phyloP scores from a whole-genome alignment of 2,797 vertebrate species.

The Paratrypauchen microcephalus region DNA sequence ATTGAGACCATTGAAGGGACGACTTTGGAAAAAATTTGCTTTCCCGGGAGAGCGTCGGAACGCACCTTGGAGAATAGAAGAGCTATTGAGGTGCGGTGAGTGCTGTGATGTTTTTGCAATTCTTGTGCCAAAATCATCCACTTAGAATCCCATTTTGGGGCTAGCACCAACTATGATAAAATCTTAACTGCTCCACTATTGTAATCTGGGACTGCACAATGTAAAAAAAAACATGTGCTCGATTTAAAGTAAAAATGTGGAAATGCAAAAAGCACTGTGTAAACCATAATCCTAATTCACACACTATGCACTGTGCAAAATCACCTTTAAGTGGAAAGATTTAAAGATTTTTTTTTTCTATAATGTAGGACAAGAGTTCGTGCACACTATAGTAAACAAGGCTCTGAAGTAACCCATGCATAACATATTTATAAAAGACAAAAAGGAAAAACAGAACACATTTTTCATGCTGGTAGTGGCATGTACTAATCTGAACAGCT shows the following conservation, averaged over 20 bases:
- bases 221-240: constrained; percentile 42
- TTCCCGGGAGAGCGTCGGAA: constrained; percentile 57
- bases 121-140: constrained; percentile 51
- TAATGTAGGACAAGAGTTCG: constrained; percentile 47
- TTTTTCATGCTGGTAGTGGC: constrained; percentile 36
- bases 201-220: constrained; percentile 34
- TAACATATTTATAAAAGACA: constrained; percentile 50
- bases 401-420: constrained; percentile 63
- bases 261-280: constrained; percentile 38
- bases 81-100: constrained; percentile 43
- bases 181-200: constrained; percentile 31
- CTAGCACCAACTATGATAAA: constrained; percentile 47
- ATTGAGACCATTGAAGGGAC: constrained; percentile 68
- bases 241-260: constrained; percentile 43
- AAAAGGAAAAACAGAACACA: constrained; percentile 28
- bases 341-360: constrained; percentile 34
- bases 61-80: constrained; percentile 54
- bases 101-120: constrained; percentile 57
- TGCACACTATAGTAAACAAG: constrained; percentile 47
- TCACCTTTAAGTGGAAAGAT: constrained; percentile 44
- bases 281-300: constrained; percentile 31
- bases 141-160: constrained; percentile 58
- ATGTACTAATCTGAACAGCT: constrained; percentile 50
- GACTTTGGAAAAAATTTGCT: constrained; percentile 60
- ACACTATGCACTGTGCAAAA: constrained; percentile 42